phyloP scores from a whole-genome alignment of 2,888 invertebrate species.

The Leptopilina syphax region DNA sequence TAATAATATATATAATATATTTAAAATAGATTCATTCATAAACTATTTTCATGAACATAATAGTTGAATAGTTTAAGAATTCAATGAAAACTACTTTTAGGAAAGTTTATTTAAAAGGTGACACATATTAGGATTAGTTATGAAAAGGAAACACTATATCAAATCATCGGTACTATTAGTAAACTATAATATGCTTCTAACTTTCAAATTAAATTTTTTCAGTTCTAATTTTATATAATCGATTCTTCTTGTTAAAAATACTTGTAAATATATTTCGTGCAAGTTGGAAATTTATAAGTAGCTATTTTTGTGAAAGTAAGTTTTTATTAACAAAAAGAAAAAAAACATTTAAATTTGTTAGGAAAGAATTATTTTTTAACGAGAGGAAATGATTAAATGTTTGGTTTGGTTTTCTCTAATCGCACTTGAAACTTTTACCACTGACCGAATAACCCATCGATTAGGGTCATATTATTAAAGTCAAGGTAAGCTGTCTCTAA shows the following conservation, averaged over 20 bases:
- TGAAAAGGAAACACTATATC: not conserved
- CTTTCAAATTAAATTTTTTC: not conserved
- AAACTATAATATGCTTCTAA: not conserved
- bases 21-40: not conserved
- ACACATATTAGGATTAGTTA: not conserved
- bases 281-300: not conserved
- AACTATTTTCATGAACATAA: not conserved
- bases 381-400: constrained; percentile 27
- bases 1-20: not conserved
- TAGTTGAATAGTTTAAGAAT: not conserved
- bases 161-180: not conserved
- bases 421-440: constrained; percentile 36
- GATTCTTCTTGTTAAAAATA: constrained; percentile 5
- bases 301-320: not conserved
- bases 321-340: not conserved
- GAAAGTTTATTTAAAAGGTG: not conserved
- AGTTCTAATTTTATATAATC: not conserved
- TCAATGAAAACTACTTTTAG: not conserved
- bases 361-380: not conserved
- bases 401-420: constrained; percentile 40
- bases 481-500: constrained; percentile 60
- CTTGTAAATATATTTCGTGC: not conserved
- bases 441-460: constrained; percentile 39
- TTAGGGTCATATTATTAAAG: constrained; percentile 53
- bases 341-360: not conserved